These are phyloP conservation scores for Thoracochromis brauschi DNA, from an alignment of 2,113 vertebrate genomes.

Conservation along the genomic window DNA sequence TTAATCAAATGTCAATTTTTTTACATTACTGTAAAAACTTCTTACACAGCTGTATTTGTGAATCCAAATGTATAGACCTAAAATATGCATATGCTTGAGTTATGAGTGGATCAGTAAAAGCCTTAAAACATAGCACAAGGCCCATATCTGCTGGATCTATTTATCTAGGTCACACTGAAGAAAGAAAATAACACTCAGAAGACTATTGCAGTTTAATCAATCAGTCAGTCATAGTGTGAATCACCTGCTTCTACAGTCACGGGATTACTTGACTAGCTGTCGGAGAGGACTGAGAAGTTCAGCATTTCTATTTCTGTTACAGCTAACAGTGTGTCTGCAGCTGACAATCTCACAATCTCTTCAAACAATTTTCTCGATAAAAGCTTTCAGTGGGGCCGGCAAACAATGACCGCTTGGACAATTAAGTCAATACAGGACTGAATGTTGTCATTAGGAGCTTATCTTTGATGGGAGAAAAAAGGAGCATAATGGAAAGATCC, in stretches of 20 bases:
- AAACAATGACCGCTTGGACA: slow-evolving; percentile 50
- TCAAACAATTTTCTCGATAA: slow-evolving; percentile 24
- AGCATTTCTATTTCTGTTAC: slow-evolving; percentile 21
- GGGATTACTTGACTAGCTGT: slow-evolving; percentile 9
- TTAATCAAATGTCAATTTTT: neutral
- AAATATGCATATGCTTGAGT: slow-evolving; percentile 54
- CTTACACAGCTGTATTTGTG: neutral
- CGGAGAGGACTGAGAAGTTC: slow-evolving; percentile 1
- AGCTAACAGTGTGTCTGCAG: slow-evolving; percentile 2
- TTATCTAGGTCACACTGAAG: neutral
- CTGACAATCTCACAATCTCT: slow-evolving; percentile 37
- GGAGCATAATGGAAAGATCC: slow-evolving; percentile 40
- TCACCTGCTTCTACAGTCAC: neutral
- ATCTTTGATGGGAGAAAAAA: slow-evolving; percentile 8
- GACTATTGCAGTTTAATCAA: neutral
- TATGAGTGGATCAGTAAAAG: slow-evolving; percentile 31
- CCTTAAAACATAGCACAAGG: slow-evolving; percentile 39
- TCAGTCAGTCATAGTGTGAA: slow-evolving; percentile 4
- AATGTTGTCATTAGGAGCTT: slow-evolving; percentile 57
- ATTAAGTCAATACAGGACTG: slow-evolving; percentile 59
- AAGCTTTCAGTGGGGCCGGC: slow-evolving; percentile 28
- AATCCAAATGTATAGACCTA: slow-evolving; percentile 48
- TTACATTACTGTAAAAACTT: neutral
- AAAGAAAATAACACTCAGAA: neutral
- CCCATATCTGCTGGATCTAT: neutral